Percentiles rank a stretch among this genome's conserved stretches.
Conservation (phyloP, 2,888 invertebrate genomes). For the Andrena camellia region DNA sequence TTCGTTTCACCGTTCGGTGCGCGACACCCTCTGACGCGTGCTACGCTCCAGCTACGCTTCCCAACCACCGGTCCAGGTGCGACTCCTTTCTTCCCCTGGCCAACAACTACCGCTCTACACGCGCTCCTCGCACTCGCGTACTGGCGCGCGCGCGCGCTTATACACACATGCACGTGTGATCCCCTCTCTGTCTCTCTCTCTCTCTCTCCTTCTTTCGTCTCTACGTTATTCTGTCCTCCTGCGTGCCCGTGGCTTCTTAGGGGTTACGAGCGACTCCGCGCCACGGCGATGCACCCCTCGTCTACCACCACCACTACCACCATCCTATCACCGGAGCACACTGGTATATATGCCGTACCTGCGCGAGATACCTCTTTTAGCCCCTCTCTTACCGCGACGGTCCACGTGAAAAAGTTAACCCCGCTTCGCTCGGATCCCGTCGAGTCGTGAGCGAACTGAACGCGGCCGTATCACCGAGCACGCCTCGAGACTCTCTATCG, state of each 20-base stretch:
- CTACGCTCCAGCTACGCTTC: slow-evolving; percentile 47
- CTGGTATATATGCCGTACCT: slow-evolving; percentile 41
- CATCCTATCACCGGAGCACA: slow-evolving; percentile 1
- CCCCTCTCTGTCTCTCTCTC: slow-evolving; percentile 15
- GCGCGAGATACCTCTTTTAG: slow-evolving; percentile 47
- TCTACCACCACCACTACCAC: slow-evolving; percentile 31
- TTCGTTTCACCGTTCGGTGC: slow-evolving; percentile 8
- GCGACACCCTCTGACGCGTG: slow-evolving; percentile 55
- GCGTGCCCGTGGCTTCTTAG: slow-evolving; percentile 2
- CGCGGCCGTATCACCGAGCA: not conserved
- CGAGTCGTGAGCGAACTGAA: not conserved
- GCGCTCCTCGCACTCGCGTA: not conserved
- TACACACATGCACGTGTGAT: no score
- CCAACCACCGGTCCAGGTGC: slow-evolving; percentile 63
- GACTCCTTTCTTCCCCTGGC: slow-evolving; percentile 21
- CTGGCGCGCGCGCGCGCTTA: no score
- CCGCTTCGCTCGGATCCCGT: slow-evolving; percentile 17
- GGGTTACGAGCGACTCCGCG: slow-evolving; percentile 15
- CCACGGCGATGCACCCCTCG: slow-evolving; percentile 5
- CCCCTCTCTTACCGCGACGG: slow-evolving; percentile 15
- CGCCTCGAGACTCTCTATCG: not conserved
- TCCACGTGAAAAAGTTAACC: slow-evolving; percentile 66
- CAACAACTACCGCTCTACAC: not conserved
- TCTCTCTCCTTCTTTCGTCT: slow-evolving; percentile 8
- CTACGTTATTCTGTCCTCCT: not conserved